phyloP scores from a whole-genome alignment of 2,888 invertebrate genomes.

The Ptilodon capucinus region DNA sequence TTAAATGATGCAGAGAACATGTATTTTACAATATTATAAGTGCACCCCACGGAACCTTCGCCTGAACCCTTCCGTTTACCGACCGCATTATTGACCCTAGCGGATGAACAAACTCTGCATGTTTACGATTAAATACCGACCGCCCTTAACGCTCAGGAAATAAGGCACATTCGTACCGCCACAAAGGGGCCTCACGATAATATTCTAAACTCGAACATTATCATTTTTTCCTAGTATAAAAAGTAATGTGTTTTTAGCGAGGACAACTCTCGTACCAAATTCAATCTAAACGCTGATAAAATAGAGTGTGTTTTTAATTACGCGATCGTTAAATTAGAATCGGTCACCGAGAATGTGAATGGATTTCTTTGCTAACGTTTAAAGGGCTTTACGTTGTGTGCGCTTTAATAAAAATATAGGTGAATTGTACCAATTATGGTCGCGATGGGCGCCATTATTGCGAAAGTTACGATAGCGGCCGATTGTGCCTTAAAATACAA shows the following conservation, averaged over 20 bases:
- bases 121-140: slow-evolving; percentile 17
- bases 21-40: slow-evolving; percentile 11
- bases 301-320: slow-evolving; percentile 44
- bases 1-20: slow-evolving; percentile 6
- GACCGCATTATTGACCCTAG: slow-evolving; percentile 30
- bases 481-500: no score
- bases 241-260: slow-evolving; percentile 52
- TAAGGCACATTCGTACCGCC: slow-evolving; percentile 30
- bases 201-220: slow-evolving; percentile 56
- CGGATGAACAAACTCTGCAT: slow-evolving; percentile 22
- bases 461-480: slow-evolving; percentile 9
- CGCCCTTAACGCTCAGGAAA: slow-evolving; percentile 28
- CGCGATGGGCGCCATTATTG: slow-evolving; percentile 9
- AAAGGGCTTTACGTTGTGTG: slow-evolving; percentile 31
- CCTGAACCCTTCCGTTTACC: slow-evolving; percentile 25
- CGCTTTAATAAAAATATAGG: slow-evolving; percentile 33
- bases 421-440: slow-evolving; percentile 26
- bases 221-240: slow-evolving; percentile 61
- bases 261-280: slow-evolving; percentile 18
- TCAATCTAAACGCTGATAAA: slow-evolving; percentile 25
- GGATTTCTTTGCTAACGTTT: slow-evolving; percentile 37
- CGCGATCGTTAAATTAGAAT: slow-evolving; percentile 36
- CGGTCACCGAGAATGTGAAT: slow-evolving; percentile 33
- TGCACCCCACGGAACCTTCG: slow-evolving; percentile 6
- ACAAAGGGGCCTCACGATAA: slow-evolving; percentile 50